Evolutionary conservation across 1,140 invertebrate genomes (phyloP), one percentile per base, ranked within the genome.

Genomic region (Cotesia chilonis): DNA sequence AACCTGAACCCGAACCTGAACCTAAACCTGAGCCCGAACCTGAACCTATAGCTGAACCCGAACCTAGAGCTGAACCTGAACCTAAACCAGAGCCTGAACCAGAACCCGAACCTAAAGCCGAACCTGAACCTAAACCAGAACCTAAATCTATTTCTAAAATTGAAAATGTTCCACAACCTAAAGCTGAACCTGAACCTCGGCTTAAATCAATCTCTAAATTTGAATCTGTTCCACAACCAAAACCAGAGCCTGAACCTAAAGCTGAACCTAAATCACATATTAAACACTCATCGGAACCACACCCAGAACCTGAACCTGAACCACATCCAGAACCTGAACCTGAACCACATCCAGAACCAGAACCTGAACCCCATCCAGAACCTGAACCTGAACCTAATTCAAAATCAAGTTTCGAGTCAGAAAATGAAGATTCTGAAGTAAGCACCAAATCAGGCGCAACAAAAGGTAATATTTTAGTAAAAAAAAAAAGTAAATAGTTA

Each of bases 361-460:
- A 84, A 37, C 64, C 75, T 1, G 80, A 81, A 59, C 79, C 83
- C 0, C 78, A 81, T 60, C 78, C 83, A 12, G 82, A 88, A 73
- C 83, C 88, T 0, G 87, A 89, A 75, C 84, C 87, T 1, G 80
- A 85, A 77, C 81, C 88, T 35, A 82, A 88, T 75, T 77, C 84
- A 35, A 81, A 86, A 74, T 82, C 86, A 17, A 78, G 82, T 68
- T 79, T 82, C 12, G 82, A 87, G 75, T 80, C 86, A 54, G 75
- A 78, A 73, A 71, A 52, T 70, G 20, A 63, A 70, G 78, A 79
- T 70, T 63, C 72, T 41, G 74, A 72, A 63, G 51, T 68, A 68
- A 71, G 63, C 71, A 76, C 65, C 12, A 81, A 77, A 65, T 77
- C 75, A 68, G 80, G 79, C 77, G 75, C 78, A 67, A 79, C 78